These are phyloP conservation scores for Todiramphus saurophagus DNA, from an alignment of 2,113 vertebrate genomes.

Conservation along the genomic window DNA sequence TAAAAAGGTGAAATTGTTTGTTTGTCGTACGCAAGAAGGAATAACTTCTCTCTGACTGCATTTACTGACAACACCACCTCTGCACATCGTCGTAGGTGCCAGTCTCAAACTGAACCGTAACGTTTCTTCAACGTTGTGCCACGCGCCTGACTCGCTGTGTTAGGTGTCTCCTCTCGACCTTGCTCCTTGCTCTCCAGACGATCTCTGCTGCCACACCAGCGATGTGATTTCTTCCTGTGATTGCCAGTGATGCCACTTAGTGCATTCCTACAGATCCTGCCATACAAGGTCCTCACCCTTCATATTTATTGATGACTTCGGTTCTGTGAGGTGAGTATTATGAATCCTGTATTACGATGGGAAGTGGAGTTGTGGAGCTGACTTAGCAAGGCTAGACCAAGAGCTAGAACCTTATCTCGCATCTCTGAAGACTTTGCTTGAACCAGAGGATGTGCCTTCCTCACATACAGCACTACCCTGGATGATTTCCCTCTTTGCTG, in stretches of 20 bases:
- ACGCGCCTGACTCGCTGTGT: neutral
- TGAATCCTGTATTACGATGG: neutral
- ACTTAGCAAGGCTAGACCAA: neutral
- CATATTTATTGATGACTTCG: neutral
- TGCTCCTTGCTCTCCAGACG: neutral
- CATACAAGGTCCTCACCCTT: neutral
- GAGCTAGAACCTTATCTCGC: neutral
- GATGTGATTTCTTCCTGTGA: neutral
- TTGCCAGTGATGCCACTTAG: neutral
- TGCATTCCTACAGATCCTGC: neutral
- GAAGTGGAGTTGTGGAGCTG: neutral
- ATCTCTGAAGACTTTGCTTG: neutral
- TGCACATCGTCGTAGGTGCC: neutral
- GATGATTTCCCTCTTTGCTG: neutral
- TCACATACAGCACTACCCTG: neutral
- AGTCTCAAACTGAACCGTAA: neutral
- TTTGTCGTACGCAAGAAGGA: neutral
- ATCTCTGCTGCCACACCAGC: neutral
- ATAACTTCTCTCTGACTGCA: neutral
- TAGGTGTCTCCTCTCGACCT: fast-evolving
- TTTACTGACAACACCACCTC: neutral
- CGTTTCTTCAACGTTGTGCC: neutral
- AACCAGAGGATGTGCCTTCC: neutral
- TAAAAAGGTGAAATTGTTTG: neutral
- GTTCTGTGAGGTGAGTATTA: neutral